Base-by-base conservation (phyloP, 1,140 invertebrate genomes). In the Drosophila murphyi region DNA sequence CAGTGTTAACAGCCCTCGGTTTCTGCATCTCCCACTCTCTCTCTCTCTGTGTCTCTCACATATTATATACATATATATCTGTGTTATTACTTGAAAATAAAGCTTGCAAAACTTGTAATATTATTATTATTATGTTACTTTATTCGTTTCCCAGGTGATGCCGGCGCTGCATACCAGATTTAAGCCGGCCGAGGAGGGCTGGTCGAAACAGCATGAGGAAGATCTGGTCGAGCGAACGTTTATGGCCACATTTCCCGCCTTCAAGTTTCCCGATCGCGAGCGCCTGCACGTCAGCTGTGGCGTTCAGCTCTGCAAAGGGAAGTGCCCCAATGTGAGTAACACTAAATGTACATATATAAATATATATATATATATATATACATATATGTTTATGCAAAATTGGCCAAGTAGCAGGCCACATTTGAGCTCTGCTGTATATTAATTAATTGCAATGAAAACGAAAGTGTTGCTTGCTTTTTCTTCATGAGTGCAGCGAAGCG, bases 231-330 rank as follows among this genome's bases (percentile, higher is more conserved):
- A 92, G 74, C 91, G 90, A 34, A 88, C 87, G 51, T 92, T 92
- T 37, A 92, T 93, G 10, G 94, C 96, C 0, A 95, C 94, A 35
- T 97, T 97, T 93, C 94, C 95, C 7, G 96, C 96, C 4, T 97
- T 97, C 79, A 96, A 96, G 82, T 97, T 97, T 93, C 96, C 96
- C 10, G 96, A 96, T 79, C 93, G 96, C 72, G 95, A 96, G 57
- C 94, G 95, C 60, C 91, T 97, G 7, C 96, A 96, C 92, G 93
- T 97, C 8, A 94, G 94, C 52, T 95, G 96, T 94, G 93, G 94
- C 64, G 90, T 96, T 78, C 94, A 95, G 75, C 81, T 96, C 2
- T 97, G 96, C 82, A 94, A 95, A 90, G 94, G 94, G 10, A 92
- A 93, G 52, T 97, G 96, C 83, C 94, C 94, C 3, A 93, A 93